phyloP scores from a whole-genome alignment of 30 jellyfish, hydroid and myxozoan species.

The Cassiopea xamachana region DNA sequence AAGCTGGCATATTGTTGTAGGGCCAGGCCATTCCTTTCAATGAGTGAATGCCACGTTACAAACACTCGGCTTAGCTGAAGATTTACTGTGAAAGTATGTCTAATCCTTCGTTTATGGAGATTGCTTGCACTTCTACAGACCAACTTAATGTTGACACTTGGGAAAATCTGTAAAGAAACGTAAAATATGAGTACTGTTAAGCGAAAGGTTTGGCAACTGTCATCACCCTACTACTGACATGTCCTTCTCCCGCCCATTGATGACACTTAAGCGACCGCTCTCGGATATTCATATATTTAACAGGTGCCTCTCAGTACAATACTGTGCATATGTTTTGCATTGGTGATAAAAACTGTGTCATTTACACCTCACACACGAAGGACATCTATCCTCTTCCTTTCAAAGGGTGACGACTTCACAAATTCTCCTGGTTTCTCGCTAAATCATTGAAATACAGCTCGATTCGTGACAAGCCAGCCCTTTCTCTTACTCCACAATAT shows the following conservation, averaged over 20 bases:
- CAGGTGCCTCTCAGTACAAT: slow-evolving; percentile 46
- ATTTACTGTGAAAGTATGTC: slow-evolving; percentile 78
- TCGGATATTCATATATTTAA: slow-evolving; percentile 37
- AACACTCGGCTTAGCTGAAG: slow-evolving; percentile 71
- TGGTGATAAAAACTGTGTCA: slow-evolving; percentile 66
- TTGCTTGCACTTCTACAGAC: slow-evolving; percentile 69
- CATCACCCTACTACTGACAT: slow-evolving; percentile 49
- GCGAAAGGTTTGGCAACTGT: slow-evolving; percentile 25
- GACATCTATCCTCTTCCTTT: slow-evolving; percentile 27
- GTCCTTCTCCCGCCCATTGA: slow-evolving; percentile 78
- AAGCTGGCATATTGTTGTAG: slow-evolving; percentile 93
- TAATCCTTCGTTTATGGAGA: slow-evolving; percentile 70
- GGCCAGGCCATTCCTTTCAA: slow-evolving; percentile 95
- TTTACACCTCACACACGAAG: slow-evolving; percentile 83
- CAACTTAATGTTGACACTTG: slow-evolving; percentile 72
- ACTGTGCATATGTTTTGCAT: slow-evolving; percentile 35
- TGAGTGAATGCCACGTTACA: slow-evolving; percentile 39
- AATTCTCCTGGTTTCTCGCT: slow-evolving; percentile 49
- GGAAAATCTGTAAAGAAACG: slow-evolving; percentile 52
- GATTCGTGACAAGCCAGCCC: neutral
- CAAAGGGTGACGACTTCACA: slow-evolving; percentile 45
- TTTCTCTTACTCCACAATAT: neutral
- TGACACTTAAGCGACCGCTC: slow-evolving; percentile 73
- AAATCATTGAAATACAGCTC: neutral
- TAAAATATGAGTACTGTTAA: slow-evolving; percentile 28